Percentiles rank a stretch among this genome's conserved stretches.
phyloP scores from a whole-genome alignment of 2,888 invertebrate species.

The Morpho helenor region DNA sequence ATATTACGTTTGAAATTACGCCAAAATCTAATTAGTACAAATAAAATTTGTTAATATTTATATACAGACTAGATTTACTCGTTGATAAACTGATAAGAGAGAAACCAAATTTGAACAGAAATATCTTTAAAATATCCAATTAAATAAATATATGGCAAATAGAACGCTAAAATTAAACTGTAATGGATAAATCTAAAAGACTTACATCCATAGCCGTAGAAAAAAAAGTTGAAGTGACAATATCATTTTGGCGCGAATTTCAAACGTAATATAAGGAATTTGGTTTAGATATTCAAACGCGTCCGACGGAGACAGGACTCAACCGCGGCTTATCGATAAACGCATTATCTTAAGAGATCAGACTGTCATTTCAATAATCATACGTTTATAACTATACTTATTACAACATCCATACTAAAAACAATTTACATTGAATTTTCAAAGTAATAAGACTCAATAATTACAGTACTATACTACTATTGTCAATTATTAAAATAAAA shows the following conservation, averaged over 20 bases:
- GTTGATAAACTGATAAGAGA: constrained; percentile 10
- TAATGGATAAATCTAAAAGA: not conserved
- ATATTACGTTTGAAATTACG: constrained; percentile 18
- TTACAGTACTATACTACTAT: not conserved
- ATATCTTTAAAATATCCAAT: too few species aligned
- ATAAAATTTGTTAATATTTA: constrained; percentile 11
- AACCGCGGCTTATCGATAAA: constrained; percentile 36
- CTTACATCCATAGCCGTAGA: not conserved
- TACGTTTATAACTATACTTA: constrained; percentile 74
- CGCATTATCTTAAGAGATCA: constrained; percentile 75
- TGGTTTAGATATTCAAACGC: constrained; percentile 27
- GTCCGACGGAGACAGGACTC: constrained; percentile 42
- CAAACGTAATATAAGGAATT: constrained; percentile 18
- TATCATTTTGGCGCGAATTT: constrained; percentile 24
- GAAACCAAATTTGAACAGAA: too few species aligned
- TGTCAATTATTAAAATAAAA: too few species aligned
- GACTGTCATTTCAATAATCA: constrained; percentile 72
- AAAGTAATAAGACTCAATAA: not conserved
- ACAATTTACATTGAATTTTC: constrained; percentile 57
- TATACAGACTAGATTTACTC: constrained; percentile 24
- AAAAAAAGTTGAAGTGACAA: constrained; percentile 10
- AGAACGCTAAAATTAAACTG: not conserved
- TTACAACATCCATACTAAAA: constrained; percentile 66
- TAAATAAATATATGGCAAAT: too few species aligned
- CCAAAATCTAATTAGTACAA: constrained; percentile 16